Base-by-base conservation (phyloP, 2,113 vertebrate species). In the Lates calcarifer region DNA sequence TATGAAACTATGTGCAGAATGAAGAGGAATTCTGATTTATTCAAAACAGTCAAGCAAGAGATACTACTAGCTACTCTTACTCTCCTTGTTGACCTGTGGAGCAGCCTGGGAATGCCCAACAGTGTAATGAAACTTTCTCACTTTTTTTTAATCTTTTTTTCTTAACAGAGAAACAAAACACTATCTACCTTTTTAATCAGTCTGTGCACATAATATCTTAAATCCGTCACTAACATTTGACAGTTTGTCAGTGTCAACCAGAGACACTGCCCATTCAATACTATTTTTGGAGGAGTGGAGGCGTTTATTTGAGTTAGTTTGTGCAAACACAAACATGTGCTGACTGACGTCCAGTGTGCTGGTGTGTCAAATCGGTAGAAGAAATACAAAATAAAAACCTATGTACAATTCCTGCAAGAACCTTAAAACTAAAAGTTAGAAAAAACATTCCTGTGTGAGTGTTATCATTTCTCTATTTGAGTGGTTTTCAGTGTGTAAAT, bases 281-380 rank as follows among this genome's bases (percentile, higher is more conserved):
- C 77, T 68, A 82, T 82, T 56, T 61, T 61, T 26, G 37, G 31
- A 70, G 60, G 47, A 72, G 66, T 28, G 39, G 31, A 68, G 53
- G 66, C 37, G 1, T 53, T 70, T 58, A 57, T 79, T 81, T 51
- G 56, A 67, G 4, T 47, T 17, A 51, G 37, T 35, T 53, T 79
- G 39, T 57, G 67, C 80, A 86, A 86, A 77, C 76, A 86, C 24
- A 68, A 69, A 62, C 69, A 79, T 47, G 2, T 31, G 39, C 24
- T 31, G 63, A 2, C 33, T 37, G 28, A n/a, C n/a, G 14, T 31
- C 12, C 31, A 37, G 31, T 72, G 47, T 77, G 63, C 53, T 64
- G 85, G 45, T 37, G 17, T 18, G n/a, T 55, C n/a, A 55, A 47
- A 47, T 20, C 20, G 43, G 43, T 18, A 4, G 14, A 41, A 41